phyloP scores from a whole-genome alignment of 2,888 invertebrate genomes.

The Zelleria hepariella region DNA sequence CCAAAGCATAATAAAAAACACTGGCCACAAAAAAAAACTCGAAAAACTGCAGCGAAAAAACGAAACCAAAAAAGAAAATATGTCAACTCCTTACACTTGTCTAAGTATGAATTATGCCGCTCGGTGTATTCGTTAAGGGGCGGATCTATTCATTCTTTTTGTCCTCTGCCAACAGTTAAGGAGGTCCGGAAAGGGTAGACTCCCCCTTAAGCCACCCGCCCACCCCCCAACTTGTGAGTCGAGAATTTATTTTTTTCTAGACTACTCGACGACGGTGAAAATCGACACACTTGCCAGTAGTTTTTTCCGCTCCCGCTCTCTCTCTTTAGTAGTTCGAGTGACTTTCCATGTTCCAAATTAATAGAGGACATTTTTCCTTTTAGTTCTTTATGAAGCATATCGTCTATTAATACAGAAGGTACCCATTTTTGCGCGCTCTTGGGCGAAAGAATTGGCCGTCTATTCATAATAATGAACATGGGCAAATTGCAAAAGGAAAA shows the following conservation, averaged over 20 bases:
- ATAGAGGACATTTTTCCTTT: constrained; percentile 15
- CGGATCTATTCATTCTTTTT: constrained; percentile 72
- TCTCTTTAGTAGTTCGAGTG: constrained; percentile 60
- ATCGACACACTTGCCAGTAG: constrained; percentile 70
- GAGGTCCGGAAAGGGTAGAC: constrained; percentile 49
- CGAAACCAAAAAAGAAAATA: constrained; percentile 38
- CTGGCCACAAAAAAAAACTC: not conserved
- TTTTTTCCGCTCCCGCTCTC: constrained; percentile 47
- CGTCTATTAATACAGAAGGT: not conserved
- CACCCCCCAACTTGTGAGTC: constrained; percentile 50
- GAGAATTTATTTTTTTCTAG: constrained; percentile 68
- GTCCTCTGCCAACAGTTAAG: constrained; percentile 67
- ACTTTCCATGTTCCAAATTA: constrained; percentile 42
- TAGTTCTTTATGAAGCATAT: not conserved
- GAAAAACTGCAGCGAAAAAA: constrained; percentile 11
- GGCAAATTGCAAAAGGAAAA: too few species aligned
- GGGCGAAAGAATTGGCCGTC: too few species aligned
- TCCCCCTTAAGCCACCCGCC: constrained; percentile 9
- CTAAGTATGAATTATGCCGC: constrained; percentile 72
- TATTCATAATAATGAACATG: too few species aligned
- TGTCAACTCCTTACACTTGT: constrained; percentile 68
- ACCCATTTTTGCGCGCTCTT: too few species aligned
- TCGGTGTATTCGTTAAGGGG: constrained; percentile 72
- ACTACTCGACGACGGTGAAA: constrained; percentile 62
- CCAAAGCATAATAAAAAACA: not conserved